These are phyloP conservation scores for Lysandra bellargus DNA, from an alignment of 2,888 invertebrate genomes.

Conservation along the genomic window DNA sequence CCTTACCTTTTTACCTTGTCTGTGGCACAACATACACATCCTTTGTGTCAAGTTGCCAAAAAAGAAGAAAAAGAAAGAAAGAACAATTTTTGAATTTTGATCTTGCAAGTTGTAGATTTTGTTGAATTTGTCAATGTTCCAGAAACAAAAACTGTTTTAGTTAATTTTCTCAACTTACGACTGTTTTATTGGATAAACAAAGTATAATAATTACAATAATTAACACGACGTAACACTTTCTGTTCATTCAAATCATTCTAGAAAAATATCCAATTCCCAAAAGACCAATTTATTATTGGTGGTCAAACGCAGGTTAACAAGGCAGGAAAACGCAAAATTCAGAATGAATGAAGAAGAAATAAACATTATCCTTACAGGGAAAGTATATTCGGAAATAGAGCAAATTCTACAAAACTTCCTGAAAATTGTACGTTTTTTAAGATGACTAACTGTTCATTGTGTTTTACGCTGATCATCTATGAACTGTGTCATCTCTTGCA, in stretches of 20 bases:
- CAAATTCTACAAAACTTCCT: slow-evolving; percentile 57
- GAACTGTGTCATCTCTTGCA: slow-evolving; percentile 48
- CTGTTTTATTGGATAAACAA: background rate
- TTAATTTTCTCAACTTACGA: background rate
- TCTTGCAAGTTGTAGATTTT: too few relatives aligned
- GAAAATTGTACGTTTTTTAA: slow-evolving; percentile 53
- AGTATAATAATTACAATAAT: background rate
- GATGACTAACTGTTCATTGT: background rate
- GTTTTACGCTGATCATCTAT: slow-evolving; percentile 6
- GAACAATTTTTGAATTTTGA: too few relatives aligned
- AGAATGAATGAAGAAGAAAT: slow-evolving; percentile 67
- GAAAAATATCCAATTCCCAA: background rate
- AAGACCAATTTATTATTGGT: slow-evolving; percentile 6
- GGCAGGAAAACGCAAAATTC: background rate
- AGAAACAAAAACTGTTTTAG: background rate
- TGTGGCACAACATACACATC: too few relatives aligned
- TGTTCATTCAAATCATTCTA: background rate
- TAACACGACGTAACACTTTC: background rate
- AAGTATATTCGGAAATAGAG: slow-evolving; percentile 50
- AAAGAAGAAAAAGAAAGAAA: too few relatives aligned
- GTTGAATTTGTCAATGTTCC: too few relatives aligned
- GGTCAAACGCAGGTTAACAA: slow-evolving; percentile 12
- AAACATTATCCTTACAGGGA: slow-evolving; percentile 56
- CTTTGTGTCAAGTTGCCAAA: too few relatives aligned
- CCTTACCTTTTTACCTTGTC: too few relatives aligned